These are phyloP conservation scores for Periophthalmus magnuspinnatus DNA, from an alignment of 2,797 vertebrate species.

Conservation along the genomic window DNA sequence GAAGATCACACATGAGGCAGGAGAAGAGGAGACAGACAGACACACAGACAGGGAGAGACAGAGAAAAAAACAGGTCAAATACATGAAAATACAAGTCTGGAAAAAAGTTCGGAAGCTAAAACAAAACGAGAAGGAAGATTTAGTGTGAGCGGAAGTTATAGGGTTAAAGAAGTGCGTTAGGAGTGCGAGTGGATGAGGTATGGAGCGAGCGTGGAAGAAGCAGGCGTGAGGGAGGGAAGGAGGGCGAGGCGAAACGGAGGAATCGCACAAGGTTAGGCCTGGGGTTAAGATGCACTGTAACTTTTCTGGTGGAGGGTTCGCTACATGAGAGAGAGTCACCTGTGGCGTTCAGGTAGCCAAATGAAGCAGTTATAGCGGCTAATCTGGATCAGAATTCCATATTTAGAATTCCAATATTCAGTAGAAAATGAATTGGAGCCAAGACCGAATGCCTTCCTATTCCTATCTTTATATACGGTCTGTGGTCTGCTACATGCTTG, in stretches of 20 bases:
- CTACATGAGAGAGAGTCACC: too few relatives aligned
- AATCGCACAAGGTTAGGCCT: not conserved
- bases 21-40: slow-evolving; percentile 49
- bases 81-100: slow-evolving; percentile 87
- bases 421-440: too few relatives aligned
- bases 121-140: slow-evolving; percentile 60
- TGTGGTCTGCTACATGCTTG: too few relatives aligned
- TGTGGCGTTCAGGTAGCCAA: too few relatives aligned
- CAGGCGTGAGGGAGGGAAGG: not conserved
- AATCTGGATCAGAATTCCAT: too few relatives aligned
- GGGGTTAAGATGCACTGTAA: too few relatives aligned
- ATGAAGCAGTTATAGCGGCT: too few relatives aligned
- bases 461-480: too few relatives aligned
- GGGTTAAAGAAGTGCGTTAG: slow-evolving; percentile 68
- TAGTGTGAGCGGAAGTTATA: slow-evolving; percentile 72
- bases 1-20: slow-evolving; percentile 81
- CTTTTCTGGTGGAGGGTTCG: too few relatives aligned
- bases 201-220: slow-evolving; percentile 33
- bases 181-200: slow-evolving; percentile 75
- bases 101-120: slow-evolving; percentile 80
- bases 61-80: slow-evolving; percentile 93
- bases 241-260: not conserved
- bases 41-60: slow-evolving; percentile 69
- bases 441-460: too few relatives aligned
- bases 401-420: too few relatives aligned